phyloP scores from a whole-genome alignment of 92 coral and sea anemone genomes.

The Siderastrea siderea region DNA sequence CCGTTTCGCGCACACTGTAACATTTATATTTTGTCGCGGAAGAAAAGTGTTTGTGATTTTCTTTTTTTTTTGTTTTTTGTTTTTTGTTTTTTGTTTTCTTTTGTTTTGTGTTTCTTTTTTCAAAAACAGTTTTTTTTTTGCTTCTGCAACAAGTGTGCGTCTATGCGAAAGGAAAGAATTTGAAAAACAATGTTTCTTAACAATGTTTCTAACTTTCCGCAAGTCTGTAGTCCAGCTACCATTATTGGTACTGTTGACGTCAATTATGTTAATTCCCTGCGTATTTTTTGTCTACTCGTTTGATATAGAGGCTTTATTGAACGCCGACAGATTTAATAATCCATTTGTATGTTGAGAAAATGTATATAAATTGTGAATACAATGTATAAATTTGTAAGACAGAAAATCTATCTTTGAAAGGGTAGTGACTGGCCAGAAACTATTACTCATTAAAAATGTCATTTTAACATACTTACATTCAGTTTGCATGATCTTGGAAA shows the following conservation, averaged over 20 bases:
- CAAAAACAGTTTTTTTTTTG: neutral
- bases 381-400: neutral
- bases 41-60: neutral
- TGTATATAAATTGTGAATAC: neutral
- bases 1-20: no score
- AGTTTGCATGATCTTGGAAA: no score
- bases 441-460: neutral
- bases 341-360: neutral
- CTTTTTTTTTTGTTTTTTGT: neutral
- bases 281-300: no score
- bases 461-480: neutral
- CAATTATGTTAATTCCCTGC: neutral
- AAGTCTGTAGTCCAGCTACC: neutral
- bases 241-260: neutral
- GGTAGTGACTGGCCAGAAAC: neutral
- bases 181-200: neutral
- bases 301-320: neutral
- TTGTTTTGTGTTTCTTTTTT: neutral
- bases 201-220: neutral
- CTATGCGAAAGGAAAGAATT: neutral
- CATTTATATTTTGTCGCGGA: no score
- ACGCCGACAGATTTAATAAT: neutral
- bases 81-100: neutral
- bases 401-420: neutral
- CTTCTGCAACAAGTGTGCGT: neutral